Conservation (phyloP, 92 coral and sea anemone species). For the Galaxea fascicularis region DNA sequence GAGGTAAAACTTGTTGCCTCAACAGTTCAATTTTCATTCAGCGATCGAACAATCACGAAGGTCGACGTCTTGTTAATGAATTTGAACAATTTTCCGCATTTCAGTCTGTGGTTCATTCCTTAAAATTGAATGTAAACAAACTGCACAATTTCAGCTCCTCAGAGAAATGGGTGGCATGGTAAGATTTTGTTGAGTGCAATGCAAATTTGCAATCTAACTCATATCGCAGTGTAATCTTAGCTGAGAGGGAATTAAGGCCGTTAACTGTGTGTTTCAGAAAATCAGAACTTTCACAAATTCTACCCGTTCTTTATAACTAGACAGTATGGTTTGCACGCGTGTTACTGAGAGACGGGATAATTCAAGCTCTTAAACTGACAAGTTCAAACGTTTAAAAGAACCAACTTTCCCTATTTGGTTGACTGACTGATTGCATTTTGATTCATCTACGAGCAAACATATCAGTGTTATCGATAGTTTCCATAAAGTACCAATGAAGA, state of each 20-base stretch:
- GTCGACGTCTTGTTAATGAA: background rate
- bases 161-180: too few relatives aligned
- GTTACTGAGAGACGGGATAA: background rate
- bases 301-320: too few relatives aligned
- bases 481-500: background rate
- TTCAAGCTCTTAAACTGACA: background rate
- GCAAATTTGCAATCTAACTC: too few relatives aligned
- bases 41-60: background rate
- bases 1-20: background rate
- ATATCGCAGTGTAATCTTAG: too few relatives aligned
- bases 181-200: too few relatives aligned
- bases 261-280: too few relatives aligned
- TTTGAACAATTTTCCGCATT: background rate
- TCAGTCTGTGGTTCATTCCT: background rate
- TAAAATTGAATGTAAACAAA: too few relatives aligned
- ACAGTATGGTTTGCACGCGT: too few relatives aligned
- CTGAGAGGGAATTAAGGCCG: too few relatives aligned
- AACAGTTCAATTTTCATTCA: background rate
- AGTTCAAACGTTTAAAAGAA: background rate
- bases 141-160: too few relatives aligned
- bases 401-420: too few relatives aligned
- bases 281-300: too few relatives aligned
- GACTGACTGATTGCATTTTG: background rate
- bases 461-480: background rate
- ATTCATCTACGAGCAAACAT: background rate